These are phyloP conservation scores for Nomada goodeniana DNA, from an alignment of 2,888 invertebrate species.

Conservation along the genomic window DNA sequence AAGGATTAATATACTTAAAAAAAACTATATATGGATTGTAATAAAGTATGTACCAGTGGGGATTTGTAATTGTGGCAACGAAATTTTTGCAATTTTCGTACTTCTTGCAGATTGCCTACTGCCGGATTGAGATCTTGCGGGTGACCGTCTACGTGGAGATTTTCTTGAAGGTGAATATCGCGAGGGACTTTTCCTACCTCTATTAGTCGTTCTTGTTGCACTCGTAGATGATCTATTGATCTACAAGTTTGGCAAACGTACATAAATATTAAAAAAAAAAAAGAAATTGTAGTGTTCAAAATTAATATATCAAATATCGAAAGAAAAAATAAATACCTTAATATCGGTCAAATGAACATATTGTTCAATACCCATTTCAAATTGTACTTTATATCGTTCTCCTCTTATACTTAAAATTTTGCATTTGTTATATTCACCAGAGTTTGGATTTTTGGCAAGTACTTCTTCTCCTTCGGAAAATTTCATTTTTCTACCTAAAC, in stretches of 20 bases:
- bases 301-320: not conserved
- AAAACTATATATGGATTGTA: not conserved
- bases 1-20: too few species aligned
- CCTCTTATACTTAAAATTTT: conserved; percentile 73
- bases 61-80: conserved; percentile 73
- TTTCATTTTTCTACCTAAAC: conserved; percentile 66
- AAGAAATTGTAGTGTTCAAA: not conserved
- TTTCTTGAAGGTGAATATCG: conserved; percentile 72
- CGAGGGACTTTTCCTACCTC: conserved; percentile 73
- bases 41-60: conserved; percentile 64
- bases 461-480: conserved; percentile 79
- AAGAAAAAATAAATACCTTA: conserved; percentile 68
- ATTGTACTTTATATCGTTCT: conserved; percentile 76
- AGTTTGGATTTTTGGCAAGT: conserved; percentile 76
- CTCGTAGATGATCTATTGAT: conserved; percentile 76
- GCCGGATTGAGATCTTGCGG: conserved; percentile 65
- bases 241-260: conserved; percentile 56
- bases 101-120: conserved; percentile 67
- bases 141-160: conserved; percentile 74
- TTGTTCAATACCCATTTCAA: conserved; percentile 76
- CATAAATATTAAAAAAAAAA: not conserved
- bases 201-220: conserved; percentile 67
- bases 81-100: conserved; percentile 73
- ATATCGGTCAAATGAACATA: conserved; percentile 72
- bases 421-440: conserved; percentile 72